phyloP scores from a whole-genome alignment of 2,113 vertebrate genomes.

The Pangasianodon hypophthalmus region DNA sequence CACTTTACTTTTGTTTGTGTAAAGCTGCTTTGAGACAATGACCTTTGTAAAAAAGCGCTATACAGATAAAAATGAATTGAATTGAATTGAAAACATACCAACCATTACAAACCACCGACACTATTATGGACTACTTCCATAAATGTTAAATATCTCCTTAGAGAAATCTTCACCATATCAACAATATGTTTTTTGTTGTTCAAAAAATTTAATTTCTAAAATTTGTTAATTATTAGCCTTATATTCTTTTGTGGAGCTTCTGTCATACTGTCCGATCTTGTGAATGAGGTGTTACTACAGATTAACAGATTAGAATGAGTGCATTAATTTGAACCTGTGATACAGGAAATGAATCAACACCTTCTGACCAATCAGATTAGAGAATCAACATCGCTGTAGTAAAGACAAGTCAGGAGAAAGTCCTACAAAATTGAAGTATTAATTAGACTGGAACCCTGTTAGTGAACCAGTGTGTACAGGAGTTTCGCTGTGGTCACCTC shows the following conservation, averaged over 20 bases:
- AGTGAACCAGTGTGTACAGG: not conserved
- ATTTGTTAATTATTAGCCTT: not conserved
- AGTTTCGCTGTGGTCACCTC: not conserved
- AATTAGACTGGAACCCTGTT: not conserved
- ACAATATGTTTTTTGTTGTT: too few species aligned
- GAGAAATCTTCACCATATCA: too few species aligned
- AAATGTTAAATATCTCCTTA: not conserved
- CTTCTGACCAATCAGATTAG: not conserved
- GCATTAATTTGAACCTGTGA: not conserved
- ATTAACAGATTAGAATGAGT: not conserved
- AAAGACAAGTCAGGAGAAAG: not conserved
- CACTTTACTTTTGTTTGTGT: too few species aligned
- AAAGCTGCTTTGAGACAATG: too few species aligned
- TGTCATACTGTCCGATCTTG: not conserved
- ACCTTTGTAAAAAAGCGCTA: too few species aligned
- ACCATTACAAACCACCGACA: not conserved
- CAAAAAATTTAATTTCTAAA: too few species aligned
- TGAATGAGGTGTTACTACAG: not conserved
- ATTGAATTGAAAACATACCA: too few species aligned
- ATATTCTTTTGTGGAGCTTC: too few species aligned
- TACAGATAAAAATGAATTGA: too few species aligned
- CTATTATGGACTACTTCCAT: not conserved
- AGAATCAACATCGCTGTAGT: not conserved
- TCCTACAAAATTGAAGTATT: not conserved
- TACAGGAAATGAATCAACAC: not conserved